Evolutionary conservation across 2,113 vertebrate genomes (phyloP).

Genomic region (Brachypteracias leptosomus): DNA sequence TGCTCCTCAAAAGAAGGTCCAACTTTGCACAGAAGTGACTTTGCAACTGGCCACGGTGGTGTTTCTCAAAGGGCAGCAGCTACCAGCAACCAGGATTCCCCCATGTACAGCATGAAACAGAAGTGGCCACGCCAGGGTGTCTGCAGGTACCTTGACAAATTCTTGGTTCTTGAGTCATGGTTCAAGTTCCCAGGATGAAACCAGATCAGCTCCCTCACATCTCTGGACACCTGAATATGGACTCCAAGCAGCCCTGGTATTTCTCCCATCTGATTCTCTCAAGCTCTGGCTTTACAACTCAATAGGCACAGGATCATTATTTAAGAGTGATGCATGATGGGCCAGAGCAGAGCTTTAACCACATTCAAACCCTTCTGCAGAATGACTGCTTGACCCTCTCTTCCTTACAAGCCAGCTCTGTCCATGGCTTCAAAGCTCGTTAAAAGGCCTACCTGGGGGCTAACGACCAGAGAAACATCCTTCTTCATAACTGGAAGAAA

Average conservation of each 20-base stretch:
- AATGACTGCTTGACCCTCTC: neutral
- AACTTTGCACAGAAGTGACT: neutral
- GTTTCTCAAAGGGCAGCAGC: neutral
- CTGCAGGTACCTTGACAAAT: neutral
- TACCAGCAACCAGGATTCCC: neutral
- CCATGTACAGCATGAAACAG: accelerated
- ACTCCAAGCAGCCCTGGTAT: neutral
- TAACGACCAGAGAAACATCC: neutral
- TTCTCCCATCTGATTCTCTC: neutral
- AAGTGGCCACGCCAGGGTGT: too few relatives aligned
- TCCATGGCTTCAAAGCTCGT: neutral
- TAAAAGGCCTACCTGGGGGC: neutral
- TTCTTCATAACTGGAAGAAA: neutral
- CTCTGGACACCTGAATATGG: neutral
- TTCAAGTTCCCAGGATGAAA: neutral
- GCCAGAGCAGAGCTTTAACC: neutral
- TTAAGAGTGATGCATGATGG: accelerated
- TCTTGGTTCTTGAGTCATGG: neutral
- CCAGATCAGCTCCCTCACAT: neutral
- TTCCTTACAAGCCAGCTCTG: neutral
- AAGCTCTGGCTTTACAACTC: neutral
- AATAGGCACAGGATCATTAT: neutral
- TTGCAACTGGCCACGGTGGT: too few relatives aligned
- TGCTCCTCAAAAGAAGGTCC: neutral
- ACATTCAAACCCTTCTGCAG: neutral